phyloP scores from a whole-genome alignment of 92 coral and sea anemone species.

The Umimayanthus kanabou region DNA sequence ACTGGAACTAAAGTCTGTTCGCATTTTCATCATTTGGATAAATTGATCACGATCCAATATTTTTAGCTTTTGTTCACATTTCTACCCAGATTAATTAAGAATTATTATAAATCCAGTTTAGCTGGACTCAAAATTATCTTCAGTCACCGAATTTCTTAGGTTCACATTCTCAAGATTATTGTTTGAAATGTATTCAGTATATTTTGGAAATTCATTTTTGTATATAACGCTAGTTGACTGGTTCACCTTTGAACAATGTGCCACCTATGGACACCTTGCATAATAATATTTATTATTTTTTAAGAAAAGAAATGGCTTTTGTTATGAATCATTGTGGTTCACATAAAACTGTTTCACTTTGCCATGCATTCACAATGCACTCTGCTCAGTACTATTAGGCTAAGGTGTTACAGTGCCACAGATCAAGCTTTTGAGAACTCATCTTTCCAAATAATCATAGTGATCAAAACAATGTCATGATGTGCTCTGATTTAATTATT shows the following conservation, averaged over 20 bases:
- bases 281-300: not conserved
- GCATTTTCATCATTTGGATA: not conserved
- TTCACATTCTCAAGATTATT: not conserved
- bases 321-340: not conserved
- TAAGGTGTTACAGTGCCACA: not conserved
- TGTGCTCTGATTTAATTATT: conserved; percentile 9
- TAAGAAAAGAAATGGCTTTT: not conserved
- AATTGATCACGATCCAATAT: not conserved
- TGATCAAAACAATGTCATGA: not conserved
- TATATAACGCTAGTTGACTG: not conserved
- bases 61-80: not conserved
- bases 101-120: not conserved
- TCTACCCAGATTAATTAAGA: not conserved
- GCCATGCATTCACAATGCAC: not conserved
- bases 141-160: not conserved
- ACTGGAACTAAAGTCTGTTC: not conserved
- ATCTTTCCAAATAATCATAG: not conserved
- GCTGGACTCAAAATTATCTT: not conserved
- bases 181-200: not conserved
- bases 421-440: conserved; percentile 8
- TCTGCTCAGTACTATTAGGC: not conserved
- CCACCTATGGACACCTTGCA: not conserved
- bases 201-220: not conserved
- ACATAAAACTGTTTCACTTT: not conserved
- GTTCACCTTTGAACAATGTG: not conserved